phyloP scores from a whole-genome alignment of 2,797 vertebrate genomes.

The Tapera naevia region DNA sequence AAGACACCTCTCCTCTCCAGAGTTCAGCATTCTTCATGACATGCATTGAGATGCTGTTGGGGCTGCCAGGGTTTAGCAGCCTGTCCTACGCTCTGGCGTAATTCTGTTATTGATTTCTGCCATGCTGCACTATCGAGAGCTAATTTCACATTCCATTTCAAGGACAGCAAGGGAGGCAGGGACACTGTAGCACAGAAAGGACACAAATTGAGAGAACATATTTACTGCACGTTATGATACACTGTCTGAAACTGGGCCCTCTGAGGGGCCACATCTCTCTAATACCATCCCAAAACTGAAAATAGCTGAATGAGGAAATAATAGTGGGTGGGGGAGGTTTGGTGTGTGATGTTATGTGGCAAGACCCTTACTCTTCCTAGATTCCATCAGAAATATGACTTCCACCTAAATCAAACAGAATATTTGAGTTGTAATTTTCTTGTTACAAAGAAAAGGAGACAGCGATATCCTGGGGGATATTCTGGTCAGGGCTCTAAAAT shows the following conservation, averaged over 20 bases:
- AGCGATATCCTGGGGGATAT: fast-evolving
- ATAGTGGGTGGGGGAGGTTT: background rate
- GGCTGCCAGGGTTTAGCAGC: background rate
- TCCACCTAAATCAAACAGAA: background rate
- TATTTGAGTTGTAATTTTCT: background rate
- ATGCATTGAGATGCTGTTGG: background rate
- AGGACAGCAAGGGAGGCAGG: conserved; percentile 1
- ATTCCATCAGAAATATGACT: background rate
- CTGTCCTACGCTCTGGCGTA: background rate
- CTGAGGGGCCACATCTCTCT: background rate
- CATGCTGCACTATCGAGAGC: background rate
- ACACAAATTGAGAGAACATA: background rate
- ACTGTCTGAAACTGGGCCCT: background rate
- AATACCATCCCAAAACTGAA: background rate
- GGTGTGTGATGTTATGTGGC: background rate
- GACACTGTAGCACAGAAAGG: background rate
- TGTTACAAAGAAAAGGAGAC: background rate
- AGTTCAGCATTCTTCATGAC: background rate
- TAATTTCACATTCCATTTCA: conserved; percentile 54
- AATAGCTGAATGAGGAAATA: background rate
- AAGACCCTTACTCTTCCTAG: background rate
- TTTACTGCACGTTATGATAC: background rate
- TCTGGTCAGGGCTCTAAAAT: background rate
- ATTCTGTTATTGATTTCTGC: conserved; percentile 62
- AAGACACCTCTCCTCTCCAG: background rate